phyloP scores from a whole-genome alignment of 2,113 vertebrate species.

The Petrocephalus zakoni region DNA sequence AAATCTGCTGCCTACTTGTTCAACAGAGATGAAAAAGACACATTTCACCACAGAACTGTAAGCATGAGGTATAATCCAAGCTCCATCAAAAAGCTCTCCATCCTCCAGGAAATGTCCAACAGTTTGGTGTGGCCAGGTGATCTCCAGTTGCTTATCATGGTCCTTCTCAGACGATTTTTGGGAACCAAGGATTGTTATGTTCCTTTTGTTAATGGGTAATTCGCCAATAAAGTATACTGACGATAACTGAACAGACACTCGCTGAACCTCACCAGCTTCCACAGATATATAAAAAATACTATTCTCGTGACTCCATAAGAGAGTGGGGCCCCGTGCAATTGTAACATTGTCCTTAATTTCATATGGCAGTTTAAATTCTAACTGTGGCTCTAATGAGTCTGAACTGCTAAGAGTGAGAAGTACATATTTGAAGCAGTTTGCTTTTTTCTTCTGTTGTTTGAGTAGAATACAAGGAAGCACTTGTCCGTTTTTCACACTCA shows the following conservation, averaged over 20 bases:
- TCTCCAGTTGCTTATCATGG: conserved; percentile 36
- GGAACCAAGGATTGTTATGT: conserved; percentile 63
- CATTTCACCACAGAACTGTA: conserved; percentile 68
- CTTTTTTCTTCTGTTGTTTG: conserved; percentile 43
- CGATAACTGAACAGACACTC: conserved; percentile 60
- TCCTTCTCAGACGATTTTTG: conserved; percentile 32
- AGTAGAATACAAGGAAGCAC: conserved; percentile 68
- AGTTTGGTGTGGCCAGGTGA: conserved; percentile 49
- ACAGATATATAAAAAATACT: conserved; percentile 63
- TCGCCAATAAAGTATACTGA: conserved; percentile 67
- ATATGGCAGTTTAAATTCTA: conserved; percentile 68
- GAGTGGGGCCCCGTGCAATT: conserved; percentile 72
- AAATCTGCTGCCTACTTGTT: conserved; percentile 44
- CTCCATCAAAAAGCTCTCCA: conserved; percentile 52
- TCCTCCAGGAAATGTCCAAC: conserved; percentile 59
- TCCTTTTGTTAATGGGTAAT: conserved; percentile 52
- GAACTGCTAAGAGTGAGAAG: conserved; percentile 62
- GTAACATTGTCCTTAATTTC: conserved; percentile 58
- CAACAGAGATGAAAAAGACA: conserved; percentile 54
- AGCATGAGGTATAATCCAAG: conserved; percentile 67
- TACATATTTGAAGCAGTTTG: conserved; percentile 55
- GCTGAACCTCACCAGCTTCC: conserved; percentile 47
- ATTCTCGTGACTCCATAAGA: conserved; percentile 69
- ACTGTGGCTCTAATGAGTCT: conserved; percentile 55
- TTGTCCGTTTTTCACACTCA: conserved; percentile 59